Conservation (phyloP, 2,888 invertebrate genomes). For the Nephrocerus scutellatus region DNA sequence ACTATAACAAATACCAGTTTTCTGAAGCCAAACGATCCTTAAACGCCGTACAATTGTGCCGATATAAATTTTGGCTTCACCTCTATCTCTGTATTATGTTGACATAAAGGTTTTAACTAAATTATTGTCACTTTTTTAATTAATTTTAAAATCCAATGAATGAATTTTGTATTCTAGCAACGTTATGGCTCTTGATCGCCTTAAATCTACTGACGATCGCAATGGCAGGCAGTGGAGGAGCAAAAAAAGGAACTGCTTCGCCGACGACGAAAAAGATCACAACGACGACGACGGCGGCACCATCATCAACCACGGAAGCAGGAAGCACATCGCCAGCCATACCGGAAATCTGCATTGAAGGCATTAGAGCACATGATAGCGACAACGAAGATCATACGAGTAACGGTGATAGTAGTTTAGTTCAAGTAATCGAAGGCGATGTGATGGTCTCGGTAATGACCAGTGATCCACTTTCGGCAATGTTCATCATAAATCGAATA, state of each 20-base stretch:
- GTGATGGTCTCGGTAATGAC: conserved; percentile 43
- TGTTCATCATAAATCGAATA: conserved; percentile 45
- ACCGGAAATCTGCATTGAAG: conserved; percentile 40
- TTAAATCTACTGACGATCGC: conserved; percentile 14
- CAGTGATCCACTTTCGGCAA: conserved; percentile 38
- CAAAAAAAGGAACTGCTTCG: too few relatives aligned
- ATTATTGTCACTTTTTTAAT: too few relatives aligned
- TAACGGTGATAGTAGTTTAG: conserved; percentile 32
- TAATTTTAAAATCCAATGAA: too few relatives aligned
- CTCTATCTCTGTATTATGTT: too few relatives aligned
- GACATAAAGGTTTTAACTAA: too few relatives aligned
- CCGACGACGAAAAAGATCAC: conserved; percentile 8
- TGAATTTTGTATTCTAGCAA: conserved; percentile 13
- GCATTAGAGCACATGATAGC: conserved; percentile 31
- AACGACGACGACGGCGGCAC: conserved; percentile 14
- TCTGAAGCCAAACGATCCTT: too few relatives aligned
- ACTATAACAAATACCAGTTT: too few relatives aligned
- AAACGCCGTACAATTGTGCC: too few relatives aligned
- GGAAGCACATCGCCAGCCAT: conserved; percentile 26
- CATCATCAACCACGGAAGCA: conserved; percentile 18
- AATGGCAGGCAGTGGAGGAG: conserved; percentile 14
- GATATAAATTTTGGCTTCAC: too few relatives aligned
- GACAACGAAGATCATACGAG: conserved; percentile 25
- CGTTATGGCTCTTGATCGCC: conserved; percentile 17
- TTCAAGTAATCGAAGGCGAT: conserved; percentile 42